Evolutionary conservation across 2,888 invertebrate genomes (phyloP).

Genomic region (Parasteatoda lunata): DNA sequence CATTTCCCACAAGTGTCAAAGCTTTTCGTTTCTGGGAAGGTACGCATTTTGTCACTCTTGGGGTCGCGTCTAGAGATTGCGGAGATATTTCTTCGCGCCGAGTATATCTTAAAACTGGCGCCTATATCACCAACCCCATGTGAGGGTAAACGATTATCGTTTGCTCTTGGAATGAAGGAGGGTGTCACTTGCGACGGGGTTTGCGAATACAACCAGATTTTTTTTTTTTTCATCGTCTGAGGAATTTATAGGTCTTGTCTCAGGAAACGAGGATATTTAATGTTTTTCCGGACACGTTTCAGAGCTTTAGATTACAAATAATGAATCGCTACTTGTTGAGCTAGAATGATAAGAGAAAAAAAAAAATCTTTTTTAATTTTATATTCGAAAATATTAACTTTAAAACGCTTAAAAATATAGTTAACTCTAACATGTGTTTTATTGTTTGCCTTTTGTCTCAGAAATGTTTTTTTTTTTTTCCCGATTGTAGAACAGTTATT

Average conservation of each 20-base stretch:
- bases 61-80: conserved; percentile 44
- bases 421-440: no score
- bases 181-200: not conserved
- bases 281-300: not conserved
- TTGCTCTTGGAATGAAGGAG: not conserved
- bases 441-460: no score
- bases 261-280: not conserved
- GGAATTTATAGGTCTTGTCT: not conserved
- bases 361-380: no score
- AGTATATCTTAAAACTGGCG: conserved; percentile 22
- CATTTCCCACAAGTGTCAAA: conserved; percentile 59
- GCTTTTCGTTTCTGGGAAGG: conserved; percentile 34
- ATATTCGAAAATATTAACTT: no score
- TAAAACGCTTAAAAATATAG: no score
- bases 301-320: conserved; percentile 1
- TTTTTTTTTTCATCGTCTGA: not conserved
- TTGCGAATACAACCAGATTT: not conserved
- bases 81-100: conserved; percentile 41
- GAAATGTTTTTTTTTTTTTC: no score
- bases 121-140: not conserved
- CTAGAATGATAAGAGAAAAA: not conserved
- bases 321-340: not conserved
- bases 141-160: conserved; percentile 1
- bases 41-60: conserved; percentile 61
- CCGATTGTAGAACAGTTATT: no score